These are phyloP conservation scores for Clarias macrocephalus DNA, from an alignment of 2,113 vertebrate species.

Conservation along the genomic window DNA sequence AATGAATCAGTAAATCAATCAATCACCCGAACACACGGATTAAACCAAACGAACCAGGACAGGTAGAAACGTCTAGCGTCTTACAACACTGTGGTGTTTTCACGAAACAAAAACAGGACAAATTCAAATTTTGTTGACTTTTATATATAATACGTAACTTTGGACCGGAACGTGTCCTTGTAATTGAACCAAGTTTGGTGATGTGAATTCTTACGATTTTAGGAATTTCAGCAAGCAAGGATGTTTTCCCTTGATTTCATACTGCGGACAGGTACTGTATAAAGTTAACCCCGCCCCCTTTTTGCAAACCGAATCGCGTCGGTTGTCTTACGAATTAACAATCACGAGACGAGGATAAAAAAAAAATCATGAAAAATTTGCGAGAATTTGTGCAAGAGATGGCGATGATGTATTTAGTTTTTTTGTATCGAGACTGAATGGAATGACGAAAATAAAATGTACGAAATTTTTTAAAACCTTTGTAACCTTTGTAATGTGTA, in stretches of 20 bases:
- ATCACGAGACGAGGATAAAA: neutral
- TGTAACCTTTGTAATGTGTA: neutral
- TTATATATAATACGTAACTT: neutral
- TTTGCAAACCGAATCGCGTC: neutral
- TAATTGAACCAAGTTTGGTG: neutral
- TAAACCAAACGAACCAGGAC: constrained; percentile 28
- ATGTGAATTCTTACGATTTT: neutral
- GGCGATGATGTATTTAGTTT: neutral
- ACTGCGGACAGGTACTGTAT: neutral
- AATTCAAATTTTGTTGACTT: neutral
- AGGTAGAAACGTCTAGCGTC: neutral
- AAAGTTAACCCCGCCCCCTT: constrained; percentile 1
- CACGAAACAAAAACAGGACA: neutral
- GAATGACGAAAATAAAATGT: neutral
- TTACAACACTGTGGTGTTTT: neutral
- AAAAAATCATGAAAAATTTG: neutral
- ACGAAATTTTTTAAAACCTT: neutral
- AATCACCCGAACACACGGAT: constrained; percentile 30
- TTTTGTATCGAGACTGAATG: neutral
- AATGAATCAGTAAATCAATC: neutral
- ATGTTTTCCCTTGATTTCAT: neutral
- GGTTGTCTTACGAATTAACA: too few species aligned
- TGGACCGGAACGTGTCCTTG: neutral
- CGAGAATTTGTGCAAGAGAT: neutral
- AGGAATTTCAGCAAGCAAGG: neutral